Percentiles rank a stretch among this genome's conserved stretches.
Conservation (phyloP, 2,797 vertebrate species). For the Amblyopsis hoosieri region DNA sequence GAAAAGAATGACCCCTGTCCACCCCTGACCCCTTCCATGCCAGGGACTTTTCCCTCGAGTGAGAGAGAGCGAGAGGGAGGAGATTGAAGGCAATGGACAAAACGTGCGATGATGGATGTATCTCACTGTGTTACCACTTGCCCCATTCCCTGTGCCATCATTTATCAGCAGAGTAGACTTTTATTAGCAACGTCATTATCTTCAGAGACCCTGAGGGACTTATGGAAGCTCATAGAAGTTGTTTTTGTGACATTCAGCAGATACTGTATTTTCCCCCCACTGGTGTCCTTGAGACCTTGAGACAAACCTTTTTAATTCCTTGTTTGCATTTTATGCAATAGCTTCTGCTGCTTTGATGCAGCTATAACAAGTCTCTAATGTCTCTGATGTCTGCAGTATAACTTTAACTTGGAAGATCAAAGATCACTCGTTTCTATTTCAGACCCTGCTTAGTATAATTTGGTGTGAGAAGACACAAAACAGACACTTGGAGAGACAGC, state of each 20-base stretch:
- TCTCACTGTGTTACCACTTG: constrained; percentile 32
- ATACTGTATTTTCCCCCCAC: constrained; percentile 16
- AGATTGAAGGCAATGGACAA: constrained; percentile 17
- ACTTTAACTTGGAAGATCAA: constrained; percentile 63
- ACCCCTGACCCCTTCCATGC: constrained; percentile 12
- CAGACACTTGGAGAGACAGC: constrained; percentile 17
- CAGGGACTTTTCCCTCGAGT: constrained; percentile 41
- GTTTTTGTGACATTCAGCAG: constrained; percentile 12
- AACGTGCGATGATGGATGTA: constrained; percentile 46
- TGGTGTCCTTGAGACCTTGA: constrained; percentile 21
- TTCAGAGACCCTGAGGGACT: constrained; percentile 13
- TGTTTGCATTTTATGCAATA: constrained; percentile 53
- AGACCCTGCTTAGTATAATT: constrained; percentile 44
- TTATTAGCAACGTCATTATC: constrained; percentile 24
- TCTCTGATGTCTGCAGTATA: constrained; percentile 52
- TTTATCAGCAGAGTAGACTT: constrained; percentile 27
- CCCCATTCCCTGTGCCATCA: constrained; percentile 27
- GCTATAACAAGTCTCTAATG: constrained; percentile 55
- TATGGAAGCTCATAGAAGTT: constrained; percentile 24
- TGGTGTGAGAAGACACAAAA: constrained; percentile 40
- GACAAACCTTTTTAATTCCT: constrained; percentile 49
- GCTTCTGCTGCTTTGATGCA: constrained; percentile 25
- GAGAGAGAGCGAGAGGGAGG: constrained; percentile 7
- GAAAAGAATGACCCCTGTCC: constrained; percentile 14
- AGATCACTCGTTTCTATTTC: constrained; percentile 35